Base-by-base conservation (phyloP, 1,140 invertebrate genomes). In the Hylaeus volcanicus region DNA sequence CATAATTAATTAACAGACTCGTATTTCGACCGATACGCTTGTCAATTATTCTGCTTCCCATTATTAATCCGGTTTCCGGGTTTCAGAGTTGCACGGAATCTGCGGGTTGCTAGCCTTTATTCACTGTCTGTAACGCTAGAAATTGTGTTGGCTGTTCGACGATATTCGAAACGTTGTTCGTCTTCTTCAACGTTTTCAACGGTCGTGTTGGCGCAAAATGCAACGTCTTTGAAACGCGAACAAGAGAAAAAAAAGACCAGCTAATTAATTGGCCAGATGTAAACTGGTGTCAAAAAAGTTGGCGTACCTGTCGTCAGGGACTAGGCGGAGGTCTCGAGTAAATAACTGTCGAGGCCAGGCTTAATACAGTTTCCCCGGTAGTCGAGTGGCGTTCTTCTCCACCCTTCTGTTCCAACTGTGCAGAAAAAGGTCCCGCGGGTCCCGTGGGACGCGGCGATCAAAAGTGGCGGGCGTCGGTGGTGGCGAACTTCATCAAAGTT, bases 1-100 rank as follows among this genome's bases (percentile, higher is more conserved):
- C 26, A 39, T 76, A 55, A 77, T 77, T 56, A 77, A 70, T 77
- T 70, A 70, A 77, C 65, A 14, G 14, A 9, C 4, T 12, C 66
- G 14, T 63, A 14, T 12, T 43, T 41, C 37, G 43, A 14, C 55
- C 74, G 12, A 77, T 70, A 70, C 60, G 51, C 43, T 58, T 76
- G 26, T 58, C 65, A 70, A 77, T 77, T 77, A 77, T 61, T 51
- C 11, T 15, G n/a, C 11, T 41, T 60, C 15, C 14, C 15, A 1
- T 12, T 60, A 55, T 70, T 77, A 70, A 70, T 70, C 43, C 26
- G 2, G 6, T 14, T 41, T 37, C 53, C 14, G 6, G 14, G 39
- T 43, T 43, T 43, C 5, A 11, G 37, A 48, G 26, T 26, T 1
- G 4, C 5, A 5, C 4, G 26, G 14, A 68, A 56, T 55, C 14